Percentiles rank a stretch among this genome's conserved stretches.
phyloP scores from a whole-genome alignment of 2,797 vertebrate species.

The Ptychadena robeensis region DNA sequence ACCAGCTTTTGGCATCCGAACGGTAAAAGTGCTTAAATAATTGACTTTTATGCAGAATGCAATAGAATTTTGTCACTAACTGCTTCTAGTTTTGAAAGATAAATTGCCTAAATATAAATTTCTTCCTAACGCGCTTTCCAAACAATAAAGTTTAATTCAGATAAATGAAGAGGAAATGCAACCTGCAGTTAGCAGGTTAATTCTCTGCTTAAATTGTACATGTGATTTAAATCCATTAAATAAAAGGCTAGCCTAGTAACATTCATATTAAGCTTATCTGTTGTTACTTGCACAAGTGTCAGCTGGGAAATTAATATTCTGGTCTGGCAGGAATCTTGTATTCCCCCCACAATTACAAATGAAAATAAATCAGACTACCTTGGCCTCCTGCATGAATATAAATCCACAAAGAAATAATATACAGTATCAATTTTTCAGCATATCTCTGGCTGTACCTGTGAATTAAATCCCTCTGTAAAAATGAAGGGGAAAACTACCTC shows the following conservation, averaged over 20 bases:
- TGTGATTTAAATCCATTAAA: slow-evolving; percentile 43
- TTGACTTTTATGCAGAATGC: not conserved
- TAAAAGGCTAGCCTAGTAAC: slow-evolving; percentile 40
- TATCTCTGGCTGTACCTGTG: slow-evolving; percentile 63
- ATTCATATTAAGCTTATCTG: slow-evolving; percentile 47
- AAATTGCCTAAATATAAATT: not conserved
- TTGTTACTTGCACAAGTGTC: slow-evolving; percentile 49
- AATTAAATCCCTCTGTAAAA: slow-evolving; percentile 67
- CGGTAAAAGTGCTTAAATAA: not conserved
- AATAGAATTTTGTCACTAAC: not conserved
- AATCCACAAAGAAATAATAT: slow-evolving; percentile 68
- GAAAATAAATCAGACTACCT: slow-evolving; percentile 64
- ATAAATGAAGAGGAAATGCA: not conserved
- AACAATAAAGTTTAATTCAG: slow-evolving; percentile 1
- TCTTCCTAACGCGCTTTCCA: not conserved
- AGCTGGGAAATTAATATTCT: slow-evolving; percentile 43
- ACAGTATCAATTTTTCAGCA: slow-evolving; percentile 66
- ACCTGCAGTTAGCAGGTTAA: slow-evolving; percentile 35
- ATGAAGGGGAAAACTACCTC: slow-evolving; percentile 66
- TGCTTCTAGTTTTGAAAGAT: not conserved
- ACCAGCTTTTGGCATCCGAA: not conserved
- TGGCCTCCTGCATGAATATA: slow-evolving; percentile 63
- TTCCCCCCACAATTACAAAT: slow-evolving; percentile 63
- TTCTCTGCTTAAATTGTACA: slow-evolving; percentile 40
- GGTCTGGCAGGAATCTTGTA: slow-evolving; percentile 57